Percentiles rank a stretch among this genome's conserved stretches.
Conservation (phyloP, 2,113 vertebrate genomes). For the Boleophthalmus pectinirostris region DNA sequence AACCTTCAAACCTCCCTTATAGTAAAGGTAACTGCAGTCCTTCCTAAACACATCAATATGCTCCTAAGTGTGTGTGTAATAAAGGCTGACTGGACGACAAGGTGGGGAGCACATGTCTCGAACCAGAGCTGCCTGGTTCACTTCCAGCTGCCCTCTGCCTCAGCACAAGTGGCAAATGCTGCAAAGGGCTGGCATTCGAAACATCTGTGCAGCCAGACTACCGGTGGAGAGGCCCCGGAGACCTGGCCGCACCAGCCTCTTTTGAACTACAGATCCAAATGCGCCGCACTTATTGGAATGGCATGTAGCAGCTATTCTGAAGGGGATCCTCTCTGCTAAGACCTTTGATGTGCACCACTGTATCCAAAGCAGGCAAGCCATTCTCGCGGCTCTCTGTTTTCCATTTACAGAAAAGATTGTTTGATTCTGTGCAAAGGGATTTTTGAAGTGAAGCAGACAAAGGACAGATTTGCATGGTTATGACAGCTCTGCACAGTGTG, state of each 20-base stretch:
- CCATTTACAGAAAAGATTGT: constrained; percentile 58
- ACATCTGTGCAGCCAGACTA: constrained; percentile 72
- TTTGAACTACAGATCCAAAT: constrained; percentile 75
- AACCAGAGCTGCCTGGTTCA: constrained; percentile 38
- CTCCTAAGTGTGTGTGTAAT: not conserved
- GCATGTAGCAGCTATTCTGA: constrained; percentile 75
- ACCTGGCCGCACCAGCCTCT: constrained; percentile 64
- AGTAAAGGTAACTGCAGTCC: not conserved
- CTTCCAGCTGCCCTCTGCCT: constrained; percentile 44
- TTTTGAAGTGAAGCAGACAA: constrained; percentile 63
- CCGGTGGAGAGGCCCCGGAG: constrained; percentile 62
- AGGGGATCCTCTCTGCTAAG: constrained; percentile 64
- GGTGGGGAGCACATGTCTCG: constrained; percentile 53
- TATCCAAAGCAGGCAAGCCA: constrained; percentile 63
- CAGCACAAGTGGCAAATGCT: constrained; percentile 64
- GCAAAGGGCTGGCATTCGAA: constrained; percentile 62
- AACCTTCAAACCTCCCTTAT: not conserved
- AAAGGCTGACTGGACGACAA: constrained; percentile 17
- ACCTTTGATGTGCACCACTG: constrained; percentile 73
- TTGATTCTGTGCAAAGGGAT: constrained; percentile 46
- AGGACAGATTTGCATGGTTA: constrained; percentile 60
- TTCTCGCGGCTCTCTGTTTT: constrained; percentile 62
- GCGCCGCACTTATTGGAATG: constrained; percentile 74
- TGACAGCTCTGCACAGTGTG: constrained; percentile 43
- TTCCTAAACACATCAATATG: constrained; percentile 1